Evolutionary conservation across 2,113 vertebrate genomes (phyloP), one percentile per base, ranked within the genome.

Genomic region (Hippocampus abdominalis): DNA sequence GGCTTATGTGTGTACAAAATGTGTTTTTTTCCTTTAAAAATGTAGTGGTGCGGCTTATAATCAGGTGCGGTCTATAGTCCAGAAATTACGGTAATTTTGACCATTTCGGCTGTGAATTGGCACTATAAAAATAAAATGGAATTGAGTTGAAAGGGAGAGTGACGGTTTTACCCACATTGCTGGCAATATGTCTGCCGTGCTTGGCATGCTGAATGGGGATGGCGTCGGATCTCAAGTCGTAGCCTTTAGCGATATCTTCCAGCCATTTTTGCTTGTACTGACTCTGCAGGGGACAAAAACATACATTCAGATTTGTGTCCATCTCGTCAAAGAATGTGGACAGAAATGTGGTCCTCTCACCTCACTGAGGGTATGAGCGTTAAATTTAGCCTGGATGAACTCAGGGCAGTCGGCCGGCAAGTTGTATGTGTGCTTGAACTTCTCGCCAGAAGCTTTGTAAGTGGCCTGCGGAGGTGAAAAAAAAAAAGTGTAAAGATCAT

Each of bases 371-470:
- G 94, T 94, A 71, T 94, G 92, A 69, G 96, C 94, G 46, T 98
- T 98, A 87, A 91, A 97, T 79, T 91, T 95, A 70, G 96, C 95
- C 85, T 96, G 96, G 62, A 96, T 89, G 74, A 98, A 98, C 79
- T 95, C 91, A 7, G 96, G 96, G 57, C 91, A 78, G 73, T 98
- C 95, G 1, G 91, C 78, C 32, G 92, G 91, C 63, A 98, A 85
- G 12, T 93, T 78, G 42, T 96, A 98, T 36, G 94, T 96, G 80
- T 96, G 96, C 77, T 92, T 89, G 51, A 93, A 89, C 76, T 96
- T 89, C 86, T 98, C 95, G 48, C 94, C 96, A 78, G 94, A 95
- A 44, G 95, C 93, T 89, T 89, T 96, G 85, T 98, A 98, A 5
- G 95, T 83, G 82, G 88, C 75, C 96, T 98, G 81, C 15, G 76